Evolutionary conservation across 2,888 invertebrate species (phyloP).

Genomic region (Drosophila lacicola): DNA sequence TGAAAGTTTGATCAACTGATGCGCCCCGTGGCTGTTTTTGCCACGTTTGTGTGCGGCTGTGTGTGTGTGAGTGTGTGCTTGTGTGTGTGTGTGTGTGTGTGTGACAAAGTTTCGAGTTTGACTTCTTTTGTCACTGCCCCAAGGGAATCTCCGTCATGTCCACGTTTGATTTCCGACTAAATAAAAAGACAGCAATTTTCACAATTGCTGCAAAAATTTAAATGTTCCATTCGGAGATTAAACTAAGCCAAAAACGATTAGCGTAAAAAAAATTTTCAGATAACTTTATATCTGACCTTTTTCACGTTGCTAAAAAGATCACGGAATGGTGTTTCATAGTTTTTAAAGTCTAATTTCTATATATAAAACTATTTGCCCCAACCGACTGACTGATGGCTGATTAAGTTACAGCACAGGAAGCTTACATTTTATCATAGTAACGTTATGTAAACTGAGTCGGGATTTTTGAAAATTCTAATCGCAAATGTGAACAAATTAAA

Average conservation of each 20-base stretch:
- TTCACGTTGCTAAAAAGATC: too few species aligned
- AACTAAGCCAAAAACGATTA: slow-evolving; percentile 12
- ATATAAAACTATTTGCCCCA: too few species aligned
- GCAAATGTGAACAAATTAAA: too few species aligned
- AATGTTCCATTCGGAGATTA: slow-evolving; percentile 20
- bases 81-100: slow-evolving; percentile 11
- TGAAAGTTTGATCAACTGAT: slow-evolving; percentile 70
- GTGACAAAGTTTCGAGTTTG: slow-evolving; percentile 52
- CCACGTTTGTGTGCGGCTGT: slow-evolving; percentile 42
- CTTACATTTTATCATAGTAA: too few species aligned
- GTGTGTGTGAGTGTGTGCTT: slow-evolving; percentile 10
- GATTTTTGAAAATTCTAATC: too few species aligned
- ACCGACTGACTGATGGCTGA: too few species aligned
- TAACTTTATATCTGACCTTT: neutral
- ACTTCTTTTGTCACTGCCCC: slow-evolving; percentile 54
- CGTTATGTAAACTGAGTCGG: too few species aligned
- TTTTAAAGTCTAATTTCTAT: too few species aligned
- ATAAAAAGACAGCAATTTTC: slow-evolving; percentile 36
- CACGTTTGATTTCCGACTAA: slow-evolving; percentile 45
- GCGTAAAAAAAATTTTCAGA: slow-evolving; percentile 2
- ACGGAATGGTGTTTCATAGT: too few species aligned
- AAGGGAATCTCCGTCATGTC: slow-evolving; percentile 33
- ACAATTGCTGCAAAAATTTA: slow-evolving; percentile 29
- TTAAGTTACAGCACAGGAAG: too few species aligned
- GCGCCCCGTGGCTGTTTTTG: slow-evolving; percentile 48